Evolutionary conservation across 1,140 invertebrate genomes (phyloP), one percentile per base, ranked within the genome.

Genomic region (Dendroctonus valens): DNA sequence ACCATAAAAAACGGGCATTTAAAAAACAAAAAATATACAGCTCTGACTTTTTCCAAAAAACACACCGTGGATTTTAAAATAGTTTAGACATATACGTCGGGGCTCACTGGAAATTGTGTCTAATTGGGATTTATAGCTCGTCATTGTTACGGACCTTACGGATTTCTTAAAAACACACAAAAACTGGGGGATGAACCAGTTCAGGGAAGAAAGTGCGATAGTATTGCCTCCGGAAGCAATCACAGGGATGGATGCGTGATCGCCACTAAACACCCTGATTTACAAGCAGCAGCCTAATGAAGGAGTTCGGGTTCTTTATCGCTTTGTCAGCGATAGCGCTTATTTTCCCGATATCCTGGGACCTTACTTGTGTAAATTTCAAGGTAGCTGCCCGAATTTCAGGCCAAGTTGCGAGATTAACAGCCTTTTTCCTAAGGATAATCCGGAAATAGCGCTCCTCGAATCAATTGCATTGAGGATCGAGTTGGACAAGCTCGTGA

Each of bases 91-190:
- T n/a, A n/a, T n/a, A n/a, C 26, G 1, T 26, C 26, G 26, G 26
- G 26, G 26, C 26, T 26, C 26, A 26, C 26, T 26, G 26, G 1
- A 26, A 26, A 26, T 2, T 2, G 9, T 67, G 37, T 40, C 11
- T 42, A 48, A 38, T 55, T 55, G 12, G 7, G 7, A 46, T 26
- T 44, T 50, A 65, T 55, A 84, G 85, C 5, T 89, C 87, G 14
- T 94, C 92, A 0, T 79, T 95, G 0, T 75, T 94, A 93, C 75
- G 92, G 92, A 91, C 91, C 0, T 76, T 95, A 94, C 70, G n/a
- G 92, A 95, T 73, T 95, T 94, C 79, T 94, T 94, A 94, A 94
- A 76, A 92, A 92, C 64, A 94, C 90, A n/a, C n/a, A n/a, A 0
- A 85, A 88, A 40, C 91, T 90, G 64, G 92, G 92, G 0, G n/a